phyloP scores from a whole-genome alignment of 2,113 vertebrate genomes.

The Tiliqua scincoides region DNA sequence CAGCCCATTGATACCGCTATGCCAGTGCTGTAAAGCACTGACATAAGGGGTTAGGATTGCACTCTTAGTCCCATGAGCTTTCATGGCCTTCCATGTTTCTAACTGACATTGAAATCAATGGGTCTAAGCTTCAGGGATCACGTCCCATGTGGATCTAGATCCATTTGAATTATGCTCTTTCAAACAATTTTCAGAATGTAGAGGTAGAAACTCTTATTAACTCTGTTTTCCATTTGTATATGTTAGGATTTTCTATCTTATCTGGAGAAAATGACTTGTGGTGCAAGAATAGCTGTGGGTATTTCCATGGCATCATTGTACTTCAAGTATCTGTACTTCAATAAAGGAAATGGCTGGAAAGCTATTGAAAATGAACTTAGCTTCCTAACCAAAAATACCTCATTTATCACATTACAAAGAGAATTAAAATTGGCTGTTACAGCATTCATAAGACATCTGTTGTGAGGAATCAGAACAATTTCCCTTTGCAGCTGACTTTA shows the following conservation, averaged over 20 bases:
- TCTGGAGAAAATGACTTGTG: not conserved
- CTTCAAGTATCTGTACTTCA: conserved; percentile 1
- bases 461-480: conserved; percentile 24
- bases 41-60: no score
- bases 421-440: conserved; percentile 30
- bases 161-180: not conserved
- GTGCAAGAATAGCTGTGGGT: not conserved
- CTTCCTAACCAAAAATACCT: conserved; percentile 33
- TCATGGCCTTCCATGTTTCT: not conserved
- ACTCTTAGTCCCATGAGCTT: not conserved
- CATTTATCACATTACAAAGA: not conserved
- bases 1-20: no score
- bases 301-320: not conserved
- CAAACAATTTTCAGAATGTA: not conserved
- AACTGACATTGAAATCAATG: not conserved
- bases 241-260: not conserved
- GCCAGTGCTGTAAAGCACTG: no score
- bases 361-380: conserved; percentile 23
- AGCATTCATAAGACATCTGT: conserved; percentile 14
- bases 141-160: not conserved
- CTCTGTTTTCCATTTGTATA: conserved; percentile 4
- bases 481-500: conserved; percentile 12
- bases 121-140: not conserved
- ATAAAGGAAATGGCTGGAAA: conserved; percentile 12
- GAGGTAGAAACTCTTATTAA: not conserved